Conservation (phyloP, 2,113 vertebrate genomes). For the Cyanoderma ruficeps region DNA sequence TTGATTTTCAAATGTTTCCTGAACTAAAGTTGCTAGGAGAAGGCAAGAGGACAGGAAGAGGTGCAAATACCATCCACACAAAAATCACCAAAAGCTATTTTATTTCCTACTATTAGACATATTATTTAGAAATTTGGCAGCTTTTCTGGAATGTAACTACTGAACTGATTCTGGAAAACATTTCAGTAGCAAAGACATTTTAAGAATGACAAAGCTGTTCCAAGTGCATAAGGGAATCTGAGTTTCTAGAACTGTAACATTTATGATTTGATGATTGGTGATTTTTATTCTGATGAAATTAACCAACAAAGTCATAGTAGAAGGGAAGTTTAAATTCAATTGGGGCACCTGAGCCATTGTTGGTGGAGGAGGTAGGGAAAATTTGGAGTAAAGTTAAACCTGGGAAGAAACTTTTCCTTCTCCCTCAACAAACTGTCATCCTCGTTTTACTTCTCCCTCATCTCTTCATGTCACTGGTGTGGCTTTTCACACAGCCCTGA, state of each 20-base stretch:
- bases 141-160: neutral
- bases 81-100: neutral
- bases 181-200: neutral
- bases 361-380: neutral
- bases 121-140: neutral
- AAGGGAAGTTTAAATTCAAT: neutral
- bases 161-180: neutral
- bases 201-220: neutral
- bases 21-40: neutral
- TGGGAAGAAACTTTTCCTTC: neutral
- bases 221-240: neutral
- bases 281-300: neutral
- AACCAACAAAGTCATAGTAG: neutral
- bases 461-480: neutral
- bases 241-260: neutral
- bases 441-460: neutral
- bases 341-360: neutral
- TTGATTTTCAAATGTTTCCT: neutral
- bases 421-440: neutral
- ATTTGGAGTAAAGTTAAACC: neutral
- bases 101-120: neutral
- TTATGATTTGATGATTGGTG: neutral
- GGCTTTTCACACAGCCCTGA: neutral
- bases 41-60: neutral
- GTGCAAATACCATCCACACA: neutral